Percentiles rank a stretch among this genome's conserved stretches.
Evolutionary conservation across 2,113 vertebrate species (phyloP).

Genomic region (Podarcis cretensis): DNA sequence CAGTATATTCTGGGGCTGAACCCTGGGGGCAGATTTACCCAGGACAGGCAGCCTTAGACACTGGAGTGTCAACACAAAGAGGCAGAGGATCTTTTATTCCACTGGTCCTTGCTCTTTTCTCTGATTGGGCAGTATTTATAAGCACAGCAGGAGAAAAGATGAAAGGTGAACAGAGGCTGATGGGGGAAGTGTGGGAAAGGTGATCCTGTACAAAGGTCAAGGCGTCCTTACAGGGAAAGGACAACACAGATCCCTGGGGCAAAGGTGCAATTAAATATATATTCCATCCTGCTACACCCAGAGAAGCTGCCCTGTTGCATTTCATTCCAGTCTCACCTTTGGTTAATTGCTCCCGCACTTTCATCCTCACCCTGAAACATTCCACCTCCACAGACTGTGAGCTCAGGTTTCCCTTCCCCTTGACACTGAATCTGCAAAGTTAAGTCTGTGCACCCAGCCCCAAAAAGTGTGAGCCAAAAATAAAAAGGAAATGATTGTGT

Average conservation of each 20-base stretch:
- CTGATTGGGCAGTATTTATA: constrained; percentile 49
- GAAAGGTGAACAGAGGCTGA: constrained; percentile 28
- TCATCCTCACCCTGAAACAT: background rate
- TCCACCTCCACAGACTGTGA: background rate
- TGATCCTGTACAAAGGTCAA: constrained; percentile 77
- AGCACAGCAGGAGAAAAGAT: constrained; percentile 8
- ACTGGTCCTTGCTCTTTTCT: background rate
- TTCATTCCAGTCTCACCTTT: background rate
- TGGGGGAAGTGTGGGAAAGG: constrained; percentile 61
- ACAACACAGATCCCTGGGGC: background rate
- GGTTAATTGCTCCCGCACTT: background rate
- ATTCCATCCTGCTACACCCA: constrained; percentile 17
- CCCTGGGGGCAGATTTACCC: background rate
- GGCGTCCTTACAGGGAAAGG: background rate
- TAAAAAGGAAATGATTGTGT: too few species aligned
- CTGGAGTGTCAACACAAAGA: background rate
- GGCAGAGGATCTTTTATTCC: background rate
- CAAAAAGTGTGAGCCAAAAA: background rate
- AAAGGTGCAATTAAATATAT: background rate
- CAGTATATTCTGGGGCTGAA: background rate
- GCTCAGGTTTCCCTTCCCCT: background rate
- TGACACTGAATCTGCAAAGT: background rate
- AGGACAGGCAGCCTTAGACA: background rate
- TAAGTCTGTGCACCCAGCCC: too few species aligned
- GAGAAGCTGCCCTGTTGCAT: background rate